Evolutionary conservation across 1,140 invertebrate genomes (phyloP).

Genomic region (Penaeus chinensis): DNA sequence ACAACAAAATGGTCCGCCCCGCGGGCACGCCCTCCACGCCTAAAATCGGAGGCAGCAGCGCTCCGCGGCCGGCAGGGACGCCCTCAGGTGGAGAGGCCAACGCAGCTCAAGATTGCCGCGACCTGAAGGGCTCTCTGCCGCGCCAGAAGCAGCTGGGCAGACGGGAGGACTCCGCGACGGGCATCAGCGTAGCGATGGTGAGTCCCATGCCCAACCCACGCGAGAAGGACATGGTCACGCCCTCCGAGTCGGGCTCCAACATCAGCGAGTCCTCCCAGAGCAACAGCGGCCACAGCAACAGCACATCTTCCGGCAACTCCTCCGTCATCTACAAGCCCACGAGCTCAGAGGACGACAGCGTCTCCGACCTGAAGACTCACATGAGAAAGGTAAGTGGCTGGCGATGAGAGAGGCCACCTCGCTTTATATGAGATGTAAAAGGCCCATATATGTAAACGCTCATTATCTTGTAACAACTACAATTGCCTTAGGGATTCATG

Average conservation of each 20-base stretch:
- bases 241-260: slow-evolving; percentile 59
- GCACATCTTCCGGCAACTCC: slow-evolving; percentile 60
- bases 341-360: slow-evolving; percentile 60
- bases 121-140: slow-evolving; percentile 58
- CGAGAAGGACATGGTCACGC: slow-evolving; percentile 52
- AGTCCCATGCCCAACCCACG: slow-evolving; percentile 76
- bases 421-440: background rate
- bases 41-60: slow-evolving; percentile 41
- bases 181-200: slow-evolving; percentile 78
- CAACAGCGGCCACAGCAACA: slow-evolving; percentile 64
- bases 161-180: slow-evolving; percentile 55
- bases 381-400: slow-evolving; percentile 48
- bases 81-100: slow-evolving; percentile 61
- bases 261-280: slow-evolving; percentile 62
- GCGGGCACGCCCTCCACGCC: slow-evolving; percentile 20
- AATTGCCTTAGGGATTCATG: too few species aligned
- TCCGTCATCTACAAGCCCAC: slow-evolving; percentile 63
- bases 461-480: background rate
- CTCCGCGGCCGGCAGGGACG: slow-evolving; percentile 39
- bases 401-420: background rate
- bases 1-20: slow-evolving; percentile 57
- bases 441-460: background rate
- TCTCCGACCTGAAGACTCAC: slow-evolving; percentile 45
- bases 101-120: slow-evolving; percentile 52
- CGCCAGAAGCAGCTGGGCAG: slow-evolving; percentile 63